phyloP scores from a whole-genome alignment of 2,113 vertebrate species.

The Rhynchomys soricoides region DNA sequence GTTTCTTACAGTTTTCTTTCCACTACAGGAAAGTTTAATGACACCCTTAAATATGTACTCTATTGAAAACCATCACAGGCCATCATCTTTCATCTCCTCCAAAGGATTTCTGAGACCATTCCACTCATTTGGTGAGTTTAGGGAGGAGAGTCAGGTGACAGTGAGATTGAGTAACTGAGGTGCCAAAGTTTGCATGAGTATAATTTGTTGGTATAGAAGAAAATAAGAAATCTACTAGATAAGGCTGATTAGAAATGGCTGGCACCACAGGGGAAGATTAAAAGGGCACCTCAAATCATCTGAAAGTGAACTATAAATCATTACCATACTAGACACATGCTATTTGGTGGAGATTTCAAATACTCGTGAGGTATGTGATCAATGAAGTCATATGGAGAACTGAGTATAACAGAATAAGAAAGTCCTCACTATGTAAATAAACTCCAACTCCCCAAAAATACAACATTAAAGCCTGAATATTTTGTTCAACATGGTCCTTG shows the following conservation, averaged over 20 bases:
- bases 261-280: neutral
- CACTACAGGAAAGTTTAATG: neutral
- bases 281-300: neutral
- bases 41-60: neutral
- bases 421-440: neutral
- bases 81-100: neutral
- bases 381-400: neutral
- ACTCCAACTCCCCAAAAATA: neutral
- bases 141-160: neutral
- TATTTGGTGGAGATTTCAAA: neutral
- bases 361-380: neutral
- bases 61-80: neutral
- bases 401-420: neutral
- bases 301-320: neutral
- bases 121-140: neutral
- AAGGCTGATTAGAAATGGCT: neutral
- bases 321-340: neutral
- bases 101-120: neutral
- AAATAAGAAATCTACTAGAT: too few relatives aligned
- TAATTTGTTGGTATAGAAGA: neutral
- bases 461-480: neutral
- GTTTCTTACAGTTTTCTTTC: neutral
- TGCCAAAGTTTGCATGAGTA: neutral
- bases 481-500: neutral
- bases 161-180: too few relatives aligned